Evolutionary conservation across 2,888 invertebrate genomes (phyloP), one percentile per base, ranked within the genome.

Genomic region (Mylabris sibirica): DNA sequence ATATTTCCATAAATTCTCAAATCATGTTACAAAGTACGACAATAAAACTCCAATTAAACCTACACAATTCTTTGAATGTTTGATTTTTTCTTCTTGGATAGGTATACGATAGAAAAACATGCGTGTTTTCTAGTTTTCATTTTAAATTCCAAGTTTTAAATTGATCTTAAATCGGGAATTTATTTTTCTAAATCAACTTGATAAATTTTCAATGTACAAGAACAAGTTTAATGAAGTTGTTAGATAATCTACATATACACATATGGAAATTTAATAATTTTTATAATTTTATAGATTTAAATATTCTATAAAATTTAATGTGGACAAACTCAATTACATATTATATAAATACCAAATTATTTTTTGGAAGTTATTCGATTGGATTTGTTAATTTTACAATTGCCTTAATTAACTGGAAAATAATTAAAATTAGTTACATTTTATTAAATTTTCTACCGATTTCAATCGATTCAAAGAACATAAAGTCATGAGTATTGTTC

Each of bases 1-100:
- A 57, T 57, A 12, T 57, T 57, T 24, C 24, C 14, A 57, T 57
- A 57, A 57, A 57, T 57, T 12, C 12, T 57, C 22, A 14, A 57
- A 20, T 57, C 12, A 57, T 57, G 57, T 57, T 22, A 12, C 22
- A 57, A n/a, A n/a, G 12, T 20, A 24, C 22, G 3, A 24, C 57
- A 57, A 24, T 57, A 57, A 57, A 57, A 24, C 12, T 22, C 24
- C 57, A 57, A 57, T 57, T 24, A 57, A 57, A 57, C 57, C 57
- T 24, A 57, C 57, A 24, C 57, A 41, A 30, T 30, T 8, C n/a
- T 2, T 41, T 41, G 14, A 41, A 41, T 17, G 41, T 41, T 41
- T 4, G 41, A 44, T 44, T 4, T 3, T 30, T 30, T 30, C 8
- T 30, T 30, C 4, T 30, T 30, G 30, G 30, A 3, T 8, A n/a